Conservation (phyloP, 2,888 invertebrate genomes). For the Phengaris arion region DNA sequence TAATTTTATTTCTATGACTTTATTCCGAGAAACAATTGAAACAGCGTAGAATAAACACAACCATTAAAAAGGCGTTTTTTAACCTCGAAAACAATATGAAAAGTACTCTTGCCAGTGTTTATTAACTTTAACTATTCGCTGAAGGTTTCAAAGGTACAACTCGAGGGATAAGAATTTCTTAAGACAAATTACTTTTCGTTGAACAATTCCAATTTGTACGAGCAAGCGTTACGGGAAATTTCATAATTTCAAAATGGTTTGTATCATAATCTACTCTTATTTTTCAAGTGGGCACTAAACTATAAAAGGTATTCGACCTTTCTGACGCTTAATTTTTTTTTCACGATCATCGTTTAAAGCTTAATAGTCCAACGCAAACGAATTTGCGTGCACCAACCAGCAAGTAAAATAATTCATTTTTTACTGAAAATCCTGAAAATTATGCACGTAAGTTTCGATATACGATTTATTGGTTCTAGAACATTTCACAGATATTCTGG, state of each 20-base stretch:
- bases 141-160: slow-evolving; percentile 43
- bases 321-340: too few relatives aligned
- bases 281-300: background rate
- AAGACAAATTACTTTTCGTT: slow-evolving; percentile 10
- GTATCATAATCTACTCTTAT: background rate
- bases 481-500: background rate
- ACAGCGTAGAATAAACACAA: slow-evolving; percentile 39
- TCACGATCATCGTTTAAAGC: too few relatives aligned
- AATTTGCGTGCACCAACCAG: too few relatives aligned
- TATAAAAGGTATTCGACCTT: too few relatives aligned
- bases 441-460: background rate
- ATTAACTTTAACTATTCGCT: slow-evolving; percentile 62
- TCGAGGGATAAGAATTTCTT: background rate
- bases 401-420: too few relatives aligned
- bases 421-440: background rate
- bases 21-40: slow-evolving; percentile 33
- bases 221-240: background rate
- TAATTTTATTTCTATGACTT: slow-evolving; percentile 21
- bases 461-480: slow-evolving; percentile 5
- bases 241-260: background rate
- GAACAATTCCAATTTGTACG: background rate
- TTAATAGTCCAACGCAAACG: too few relatives aligned
- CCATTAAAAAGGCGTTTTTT: slow-evolving; percentile 36
- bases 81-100: slow-evolving; percentile 46
- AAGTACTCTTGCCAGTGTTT: slow-evolving; percentile 50